These are phyloP conservation scores for Leucophora obtusa DNA, from an alignment of 2,888 invertebrate species.

Conservation along the genomic window DNA sequence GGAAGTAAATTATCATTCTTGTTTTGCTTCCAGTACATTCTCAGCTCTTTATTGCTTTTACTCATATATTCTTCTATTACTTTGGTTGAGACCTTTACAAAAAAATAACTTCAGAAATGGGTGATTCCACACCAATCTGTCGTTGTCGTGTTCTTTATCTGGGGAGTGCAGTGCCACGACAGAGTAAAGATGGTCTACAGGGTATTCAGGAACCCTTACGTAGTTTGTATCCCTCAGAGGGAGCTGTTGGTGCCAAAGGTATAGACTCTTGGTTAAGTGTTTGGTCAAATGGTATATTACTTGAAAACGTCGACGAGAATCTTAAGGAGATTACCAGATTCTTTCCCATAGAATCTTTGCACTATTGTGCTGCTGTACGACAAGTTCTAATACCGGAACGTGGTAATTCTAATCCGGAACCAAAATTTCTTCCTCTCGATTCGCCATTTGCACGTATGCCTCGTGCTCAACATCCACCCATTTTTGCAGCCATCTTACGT, in stretches of 20 bases:
- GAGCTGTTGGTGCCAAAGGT: slow-evolving; percentile 91
- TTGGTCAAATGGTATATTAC: slow-evolving; percentile 95
- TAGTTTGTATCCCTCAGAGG: slow-evolving; percentile 97
- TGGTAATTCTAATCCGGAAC: slow-evolving; percentile 83
- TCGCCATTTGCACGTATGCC: slow-evolving; percentile 96
- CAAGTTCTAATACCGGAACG: slow-evolving; percentile 87
- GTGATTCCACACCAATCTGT: slow-evolving; percentile 95
- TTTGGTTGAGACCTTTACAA: neutral
- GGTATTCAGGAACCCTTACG: slow-evolving; percentile 98
- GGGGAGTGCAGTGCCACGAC: slow-evolving; percentile 97
- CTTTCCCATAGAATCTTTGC: slow-evolving; percentile 96
- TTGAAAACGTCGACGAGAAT: slow-evolving; percentile 98
- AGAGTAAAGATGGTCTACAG: slow-evolving; percentile 98
- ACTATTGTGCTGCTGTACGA: slow-evolving; percentile 97
- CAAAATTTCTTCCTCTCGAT: slow-evolving; percentile 95
- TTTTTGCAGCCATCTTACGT: slow-evolving; percentile 97
- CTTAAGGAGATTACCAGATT: slow-evolving; percentile 95
- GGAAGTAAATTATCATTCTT: slow-evolving; percentile 57
- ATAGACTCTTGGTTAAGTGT: slow-evolving; percentile 98
- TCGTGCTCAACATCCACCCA: slow-evolving; percentile 94
- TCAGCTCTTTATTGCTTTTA: neutral
- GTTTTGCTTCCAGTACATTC: slow-evolving; percentile 9
- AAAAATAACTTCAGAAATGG: slow-evolving; percentile 75
- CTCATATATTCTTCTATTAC: neutral
- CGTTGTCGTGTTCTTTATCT: slow-evolving; percentile 97